These are phyloP conservation scores for Cebuella pygmaea DNA, from an alignment of 2,797 vertebrate genomes.

Conservation along the genomic window DNA sequence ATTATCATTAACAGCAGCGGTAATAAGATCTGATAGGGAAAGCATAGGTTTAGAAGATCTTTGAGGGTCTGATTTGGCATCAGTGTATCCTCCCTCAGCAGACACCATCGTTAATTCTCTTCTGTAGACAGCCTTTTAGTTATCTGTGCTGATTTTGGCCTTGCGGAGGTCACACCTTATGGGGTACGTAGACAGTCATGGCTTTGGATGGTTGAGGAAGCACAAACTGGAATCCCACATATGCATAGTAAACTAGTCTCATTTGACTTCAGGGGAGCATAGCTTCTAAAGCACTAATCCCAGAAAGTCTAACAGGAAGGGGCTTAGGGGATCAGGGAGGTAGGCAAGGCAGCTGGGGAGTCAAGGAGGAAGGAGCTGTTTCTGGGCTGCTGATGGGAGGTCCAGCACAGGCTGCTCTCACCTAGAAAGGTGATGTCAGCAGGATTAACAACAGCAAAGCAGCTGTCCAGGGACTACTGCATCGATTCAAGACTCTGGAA, in stretches of 20 bases:
- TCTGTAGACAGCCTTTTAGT: not conserved
- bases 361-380: not conserved
- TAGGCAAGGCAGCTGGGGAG: no score
- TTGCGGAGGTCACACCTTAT: not conserved
- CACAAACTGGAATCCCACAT: not conserved
- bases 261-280: not conserved
- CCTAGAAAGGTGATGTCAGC: not conserved
- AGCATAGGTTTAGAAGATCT: not conserved
- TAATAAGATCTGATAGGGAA: slow-evolving; percentile 44
- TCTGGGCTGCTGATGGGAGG: not conserved
- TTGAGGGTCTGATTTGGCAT: not conserved
- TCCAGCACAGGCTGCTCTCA: not conserved
- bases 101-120: not conserved
- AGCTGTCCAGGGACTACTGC: not conserved
- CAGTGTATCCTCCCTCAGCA: not conserved
- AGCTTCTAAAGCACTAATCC: not conserved
- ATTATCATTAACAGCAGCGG: slow-evolving; percentile 41
- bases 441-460: not conserved
- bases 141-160: slow-evolving; percentile 1
- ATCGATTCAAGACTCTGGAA: not conserved
- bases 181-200: not conserved
- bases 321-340: not conserved
- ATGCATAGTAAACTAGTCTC: not conserved
- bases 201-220: not conserved
- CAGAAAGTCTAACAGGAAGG: not conserved